Percentiles rank a stretch among this genome's conserved stretches.
Conservation (phyloP, 2,797 vertebrate genomes). For the Catharus ustulatus region DNA sequence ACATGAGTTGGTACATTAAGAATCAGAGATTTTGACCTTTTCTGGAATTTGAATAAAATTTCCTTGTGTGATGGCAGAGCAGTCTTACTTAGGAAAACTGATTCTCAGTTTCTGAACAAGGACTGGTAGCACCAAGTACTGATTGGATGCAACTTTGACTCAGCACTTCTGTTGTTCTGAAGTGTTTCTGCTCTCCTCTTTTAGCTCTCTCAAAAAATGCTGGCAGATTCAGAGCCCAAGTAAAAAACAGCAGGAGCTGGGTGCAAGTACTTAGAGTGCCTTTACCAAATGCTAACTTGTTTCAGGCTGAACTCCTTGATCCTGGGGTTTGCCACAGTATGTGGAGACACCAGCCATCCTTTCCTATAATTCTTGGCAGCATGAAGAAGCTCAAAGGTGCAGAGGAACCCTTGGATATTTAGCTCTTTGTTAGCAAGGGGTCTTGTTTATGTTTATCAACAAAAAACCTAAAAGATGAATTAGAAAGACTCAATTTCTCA, state of each 20-base stretch:
- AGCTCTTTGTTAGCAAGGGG: not conserved
- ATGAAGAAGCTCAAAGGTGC: not conserved
- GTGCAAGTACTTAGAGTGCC: not conserved
- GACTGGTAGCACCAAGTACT: not conserved
- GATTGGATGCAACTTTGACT: not conserved
- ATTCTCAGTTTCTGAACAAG: not conserved
- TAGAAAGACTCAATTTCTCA: not conserved
- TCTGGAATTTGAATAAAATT: not conserved
- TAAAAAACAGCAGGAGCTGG: not conserved
- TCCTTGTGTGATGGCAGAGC: not conserved
- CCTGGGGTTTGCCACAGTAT: not conserved
- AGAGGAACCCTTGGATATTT: not conserved
- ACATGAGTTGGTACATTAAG: accelerated
- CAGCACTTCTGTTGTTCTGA: not conserved
- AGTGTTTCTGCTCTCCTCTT: not conserved
- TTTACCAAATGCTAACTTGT: not conserved
- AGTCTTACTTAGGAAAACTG: not conserved
- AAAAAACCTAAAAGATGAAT: not conserved
- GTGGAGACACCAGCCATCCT: accelerated
- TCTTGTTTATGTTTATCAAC: not conserved
- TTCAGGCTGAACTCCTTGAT: not conserved
- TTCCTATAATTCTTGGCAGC: not conserved
- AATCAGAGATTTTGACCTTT: not conserved
- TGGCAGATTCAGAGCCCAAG: not conserved
- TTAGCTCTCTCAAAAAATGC: not conserved